A percentile compares a stretch with the other conserved stretches of the same genome.
Conservation (phyloP, 53 echinoderm and acorn worm genomes). For the Arbacia lixula region DNA sequence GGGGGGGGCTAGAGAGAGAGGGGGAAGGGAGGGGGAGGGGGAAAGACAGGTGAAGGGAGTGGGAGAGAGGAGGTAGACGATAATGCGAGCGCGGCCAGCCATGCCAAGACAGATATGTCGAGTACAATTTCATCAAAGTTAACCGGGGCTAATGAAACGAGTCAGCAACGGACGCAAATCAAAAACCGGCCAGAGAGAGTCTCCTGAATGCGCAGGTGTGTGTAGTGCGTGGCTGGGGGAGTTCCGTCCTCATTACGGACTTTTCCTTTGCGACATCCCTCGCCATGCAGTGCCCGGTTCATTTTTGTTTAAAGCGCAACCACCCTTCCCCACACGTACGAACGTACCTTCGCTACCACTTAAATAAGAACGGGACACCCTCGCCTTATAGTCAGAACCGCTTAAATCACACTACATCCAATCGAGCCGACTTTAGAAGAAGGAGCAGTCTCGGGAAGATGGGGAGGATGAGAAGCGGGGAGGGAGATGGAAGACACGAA, state of each 20-base stretch:
- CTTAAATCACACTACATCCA: conserved; percentile 16
- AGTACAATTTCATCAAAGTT: conserved; percentile 14
- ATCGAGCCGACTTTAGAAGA: conserved; percentile 17
- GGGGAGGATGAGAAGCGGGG: not conserved
- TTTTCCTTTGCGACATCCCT: conserved; percentile 24
- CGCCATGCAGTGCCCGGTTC: not conserved
- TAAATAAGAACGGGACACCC: conserved; percentile 50
- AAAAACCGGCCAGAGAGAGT: not conserved
- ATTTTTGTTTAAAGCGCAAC: conserved; percentile 24
- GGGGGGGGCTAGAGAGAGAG: not conserved
- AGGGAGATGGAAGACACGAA: not conserved
- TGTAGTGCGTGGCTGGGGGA: conserved; percentile 29
- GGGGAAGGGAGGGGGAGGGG: not conserved
- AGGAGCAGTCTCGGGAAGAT: not conserved
- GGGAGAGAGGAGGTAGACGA: conserved; percentile 8
- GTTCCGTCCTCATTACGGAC: conserved; percentile 32
- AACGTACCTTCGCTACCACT: conserved; percentile 23
- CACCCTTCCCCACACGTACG: not conserved
- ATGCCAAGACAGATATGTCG: conserved; percentile 24
- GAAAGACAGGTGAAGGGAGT: conserved; percentile 6
- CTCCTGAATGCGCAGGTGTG: conserved; percentile 44
- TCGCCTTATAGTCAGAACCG: conserved; percentile 28
- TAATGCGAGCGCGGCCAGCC: conserved; percentile 31
- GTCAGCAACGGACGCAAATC: not conserved
- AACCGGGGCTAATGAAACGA: conserved; percentile 27